A percentile compares a stretch with the other conserved stretches of the same genome.
Evolutionary conservation across 2,797 vertebrate genomes (phyloP).

Genomic region (Pantherophis alleghaniensis): DNA sequence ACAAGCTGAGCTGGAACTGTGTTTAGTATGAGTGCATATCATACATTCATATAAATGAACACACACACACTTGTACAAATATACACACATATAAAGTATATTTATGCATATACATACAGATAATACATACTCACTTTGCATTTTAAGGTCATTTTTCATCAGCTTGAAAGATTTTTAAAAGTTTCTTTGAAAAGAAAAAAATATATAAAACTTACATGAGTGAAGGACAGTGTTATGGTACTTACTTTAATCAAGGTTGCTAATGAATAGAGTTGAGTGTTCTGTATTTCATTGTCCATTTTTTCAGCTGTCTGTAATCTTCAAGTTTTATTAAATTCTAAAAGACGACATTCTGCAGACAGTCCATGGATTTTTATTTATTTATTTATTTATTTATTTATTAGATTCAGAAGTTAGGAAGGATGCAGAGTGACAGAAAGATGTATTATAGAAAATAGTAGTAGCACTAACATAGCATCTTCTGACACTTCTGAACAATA

Average conservation of each 20-base stretch:
- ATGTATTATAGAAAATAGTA: neutral
- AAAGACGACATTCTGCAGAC: neutral
- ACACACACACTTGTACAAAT: neutral
- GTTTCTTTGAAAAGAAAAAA: neutral
- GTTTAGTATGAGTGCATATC: neutral
- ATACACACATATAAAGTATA: neutral
- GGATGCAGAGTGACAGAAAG: neutral
- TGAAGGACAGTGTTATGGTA: neutral
- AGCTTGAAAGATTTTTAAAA: neutral
- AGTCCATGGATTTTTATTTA: neutral
- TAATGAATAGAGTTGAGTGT: neutral
- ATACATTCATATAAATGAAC: neutral
- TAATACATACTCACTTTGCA: neutral
- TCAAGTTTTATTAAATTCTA: neutral
- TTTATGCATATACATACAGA: neutral
- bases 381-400: too few species aligned
- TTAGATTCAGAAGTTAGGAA: neutral
- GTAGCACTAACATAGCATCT: neutral
- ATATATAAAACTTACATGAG: neutral
- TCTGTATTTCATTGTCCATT: neutral
- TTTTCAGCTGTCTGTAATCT: neutral
- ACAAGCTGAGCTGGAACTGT: neutral
- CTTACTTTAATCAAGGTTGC: neutral
- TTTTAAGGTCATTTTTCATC: neutral
- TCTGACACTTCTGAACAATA: neutral